phyloP scores from a whole-genome alignment of 2,888 invertebrate genomes.

The Choreutis nemorana region DNA sequence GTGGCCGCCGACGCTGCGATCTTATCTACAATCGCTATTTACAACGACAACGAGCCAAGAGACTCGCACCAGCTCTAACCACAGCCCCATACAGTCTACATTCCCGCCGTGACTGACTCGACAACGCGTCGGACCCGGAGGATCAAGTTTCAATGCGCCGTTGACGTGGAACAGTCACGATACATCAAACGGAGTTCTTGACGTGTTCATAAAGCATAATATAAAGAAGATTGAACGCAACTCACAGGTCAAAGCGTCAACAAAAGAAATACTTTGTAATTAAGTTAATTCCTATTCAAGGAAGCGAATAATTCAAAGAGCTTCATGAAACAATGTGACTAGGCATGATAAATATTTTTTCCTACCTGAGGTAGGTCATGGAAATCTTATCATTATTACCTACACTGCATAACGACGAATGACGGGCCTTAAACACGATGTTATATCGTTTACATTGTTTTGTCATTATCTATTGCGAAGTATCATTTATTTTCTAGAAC shows the following conservation, averaged over 20 bases:
- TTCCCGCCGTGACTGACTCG: constrained; percentile 7
- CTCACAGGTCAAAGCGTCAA: constrained; percentile 2
- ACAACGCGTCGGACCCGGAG: constrained; percentile 17
- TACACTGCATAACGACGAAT: too few species aligned
- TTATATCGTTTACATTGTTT: too few species aligned
- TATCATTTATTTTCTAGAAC: too few species aligned
- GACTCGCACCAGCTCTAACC: constrained; percentile 5
- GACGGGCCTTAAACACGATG: too few species aligned
- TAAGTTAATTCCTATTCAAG: too few species aligned
- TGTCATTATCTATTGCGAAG: too few species aligned
- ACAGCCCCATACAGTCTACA: constrained; percentile 14
- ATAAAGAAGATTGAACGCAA: constrained; percentile 1
- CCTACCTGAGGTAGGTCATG: too few species aligned
- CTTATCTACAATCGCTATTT: constrained; percentile 22
- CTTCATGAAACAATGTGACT: too few species aligned
- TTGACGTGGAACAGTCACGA: constrained; percentile 43
- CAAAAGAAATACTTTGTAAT: too few species aligned
- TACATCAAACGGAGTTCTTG: constrained; percentile 20
- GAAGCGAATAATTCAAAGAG: too few species aligned
- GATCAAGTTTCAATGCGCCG: constrained; percentile 43
- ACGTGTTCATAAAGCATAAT: constrained; percentile 3
- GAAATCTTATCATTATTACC: too few species aligned
- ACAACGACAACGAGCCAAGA: constrained; percentile 11
- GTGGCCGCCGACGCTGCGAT: constrained; percentile 26
- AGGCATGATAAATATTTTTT: too few species aligned